A percentile compares a stretch with the other conserved stretches of the same genome.
Conservation (phyloP, 2,113 vertebrate species). For the Lagopus leucura region DNA sequence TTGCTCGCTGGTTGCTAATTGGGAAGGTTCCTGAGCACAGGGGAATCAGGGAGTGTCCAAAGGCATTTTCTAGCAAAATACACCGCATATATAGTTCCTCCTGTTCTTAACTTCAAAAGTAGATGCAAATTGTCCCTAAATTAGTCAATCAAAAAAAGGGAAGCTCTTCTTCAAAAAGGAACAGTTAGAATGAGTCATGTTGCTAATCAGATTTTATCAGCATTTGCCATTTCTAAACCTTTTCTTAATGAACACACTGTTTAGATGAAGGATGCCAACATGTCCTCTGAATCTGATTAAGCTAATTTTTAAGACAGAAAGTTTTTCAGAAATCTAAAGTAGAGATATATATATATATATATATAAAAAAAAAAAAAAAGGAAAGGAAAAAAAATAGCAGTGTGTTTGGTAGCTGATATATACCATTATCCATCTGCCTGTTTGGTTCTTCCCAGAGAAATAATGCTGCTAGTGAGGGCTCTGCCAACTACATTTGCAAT, state of each 20-base stretch:
- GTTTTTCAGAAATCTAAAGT: not conserved
- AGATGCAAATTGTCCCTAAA: not conserved
- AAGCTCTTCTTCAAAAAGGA: not conserved
- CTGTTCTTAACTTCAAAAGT: not conserved
- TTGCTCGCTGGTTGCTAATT: accelerated
- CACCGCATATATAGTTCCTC: not conserved
- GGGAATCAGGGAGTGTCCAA: not conserved
- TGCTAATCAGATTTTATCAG: not conserved
- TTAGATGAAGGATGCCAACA: not conserved
- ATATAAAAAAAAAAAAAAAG: accelerated
- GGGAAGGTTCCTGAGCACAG: not conserved
- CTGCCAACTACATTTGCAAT: slow-evolving; percentile 12
- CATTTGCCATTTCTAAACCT: not conserved
- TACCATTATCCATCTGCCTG: slow-evolving; percentile 29
- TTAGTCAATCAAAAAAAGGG: not conserved
- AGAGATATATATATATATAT: no score
- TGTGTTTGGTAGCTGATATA: not conserved
- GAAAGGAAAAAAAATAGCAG: accelerated
- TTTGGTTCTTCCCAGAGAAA: not conserved
- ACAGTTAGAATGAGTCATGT: not conserved
- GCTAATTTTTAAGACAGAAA: not conserved
- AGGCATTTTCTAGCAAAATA: not conserved
- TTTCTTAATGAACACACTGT: not conserved
- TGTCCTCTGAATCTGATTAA: not conserved
- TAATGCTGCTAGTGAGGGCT: not conserved